Evolutionary conservation across 1,140 invertebrate genomes (phyloP).

Genomic region (Polypedilum pembai): DNA sequence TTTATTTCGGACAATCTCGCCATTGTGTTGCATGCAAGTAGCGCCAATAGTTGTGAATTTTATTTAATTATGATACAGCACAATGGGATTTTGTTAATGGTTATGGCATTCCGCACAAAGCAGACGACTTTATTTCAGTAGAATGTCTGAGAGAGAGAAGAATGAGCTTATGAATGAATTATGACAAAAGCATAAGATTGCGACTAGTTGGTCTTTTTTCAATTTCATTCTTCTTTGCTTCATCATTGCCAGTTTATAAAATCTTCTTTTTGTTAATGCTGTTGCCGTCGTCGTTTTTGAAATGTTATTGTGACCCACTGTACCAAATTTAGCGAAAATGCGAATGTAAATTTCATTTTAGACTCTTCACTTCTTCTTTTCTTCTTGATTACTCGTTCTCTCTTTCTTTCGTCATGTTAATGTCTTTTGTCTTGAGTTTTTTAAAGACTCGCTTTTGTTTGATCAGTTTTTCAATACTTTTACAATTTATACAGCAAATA

Average conservation of each 20-base stretch:
- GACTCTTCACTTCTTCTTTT: background rate
- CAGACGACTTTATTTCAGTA: background rate
- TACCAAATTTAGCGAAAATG: conserved; percentile 26
- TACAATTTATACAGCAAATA: no score
- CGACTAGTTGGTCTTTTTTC: background rate
- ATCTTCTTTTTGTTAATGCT: background rate
- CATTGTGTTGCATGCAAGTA: background rate
- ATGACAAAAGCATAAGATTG: conserved; percentile 12
- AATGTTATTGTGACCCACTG: conserved; percentile 26
- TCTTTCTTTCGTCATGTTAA: background rate
- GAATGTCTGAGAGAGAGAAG: background rate
- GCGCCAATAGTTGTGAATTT: background rate
- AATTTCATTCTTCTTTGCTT: background rate
- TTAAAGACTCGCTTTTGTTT: no score
- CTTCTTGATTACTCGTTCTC: background rate
- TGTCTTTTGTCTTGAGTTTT: no score
- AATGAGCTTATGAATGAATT: background rate
- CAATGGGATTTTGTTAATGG: background rate
- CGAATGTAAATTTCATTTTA: conserved; percentile 4
- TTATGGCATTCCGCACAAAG: background rate
- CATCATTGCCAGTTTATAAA: background rate
- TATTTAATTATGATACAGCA: background rate
- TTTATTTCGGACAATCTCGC: background rate
- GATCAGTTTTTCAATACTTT: no score
- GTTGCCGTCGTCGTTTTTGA: background rate